Evolutionary conservation across 2,888 invertebrate species (phyloP).

Genomic region (Rhagonycha lutea): DNA sequence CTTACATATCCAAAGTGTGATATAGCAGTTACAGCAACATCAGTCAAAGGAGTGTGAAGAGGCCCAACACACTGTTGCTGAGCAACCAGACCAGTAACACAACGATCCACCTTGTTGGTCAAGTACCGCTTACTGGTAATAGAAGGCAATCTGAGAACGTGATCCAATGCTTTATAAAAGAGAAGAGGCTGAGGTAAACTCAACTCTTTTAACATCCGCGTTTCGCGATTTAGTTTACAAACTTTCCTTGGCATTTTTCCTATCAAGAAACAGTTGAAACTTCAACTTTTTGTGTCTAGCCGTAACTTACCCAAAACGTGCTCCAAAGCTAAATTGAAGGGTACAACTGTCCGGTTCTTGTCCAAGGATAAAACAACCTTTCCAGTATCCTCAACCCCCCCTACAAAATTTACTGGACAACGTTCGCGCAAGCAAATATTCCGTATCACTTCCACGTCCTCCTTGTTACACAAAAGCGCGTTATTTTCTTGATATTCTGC

Average conservation of each 20-base stretch:
- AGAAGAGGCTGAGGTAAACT: too few species aligned
- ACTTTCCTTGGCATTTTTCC: conserved; percentile 82
- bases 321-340: conserved; percentile 88
- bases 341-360: conserved; percentile 63
- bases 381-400: too few species aligned
- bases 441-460: too few species aligned
- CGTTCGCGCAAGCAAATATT: too few species aligned
- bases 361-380: conserved; percentile 70
- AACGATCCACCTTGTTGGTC: too few species aligned
- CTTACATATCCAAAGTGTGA: conserved; percentile 77
- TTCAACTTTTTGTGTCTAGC: background rate
- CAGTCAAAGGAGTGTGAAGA: conserved; percentile 92
- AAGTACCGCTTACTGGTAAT: too few species aligned
- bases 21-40: conserved; percentile 88
- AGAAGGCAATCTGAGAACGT: too few species aligned
- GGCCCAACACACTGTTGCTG: conserved; percentile 98
- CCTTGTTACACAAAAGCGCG: too few species aligned
- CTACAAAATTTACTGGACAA: too few species aligned
- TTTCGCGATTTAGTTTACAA: conserved; percentile 54
- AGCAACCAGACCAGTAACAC: too few species aligned
- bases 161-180: too few species aligned
- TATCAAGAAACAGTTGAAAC: conserved; percentile 51
- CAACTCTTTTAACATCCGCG: conserved; percentile 43
- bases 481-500: too few species aligned
- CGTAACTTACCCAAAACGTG: conserved; percentile 76